phyloP scores from a whole-genome alignment of 1,140 invertebrate genomes.

The Heliconius melpomene region DNA sequence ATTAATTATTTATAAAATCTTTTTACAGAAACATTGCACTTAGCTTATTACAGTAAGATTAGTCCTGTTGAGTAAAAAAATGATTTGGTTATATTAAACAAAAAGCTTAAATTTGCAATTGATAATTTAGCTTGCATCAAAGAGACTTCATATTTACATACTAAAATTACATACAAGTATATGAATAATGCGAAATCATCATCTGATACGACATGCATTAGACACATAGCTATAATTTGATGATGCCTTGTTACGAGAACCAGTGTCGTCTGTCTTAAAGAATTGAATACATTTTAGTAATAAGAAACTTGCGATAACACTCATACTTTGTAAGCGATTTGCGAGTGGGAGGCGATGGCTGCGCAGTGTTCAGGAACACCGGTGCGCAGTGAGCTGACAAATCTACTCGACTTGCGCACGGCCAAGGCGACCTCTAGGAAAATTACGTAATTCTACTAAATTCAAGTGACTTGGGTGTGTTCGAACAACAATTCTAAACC shows the following conservation, averaged over 20 bases:
- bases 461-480: conserved; percentile 74
- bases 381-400: conserved; percentile 75
- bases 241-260: conserved; percentile 49
- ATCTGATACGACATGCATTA: not conserved
- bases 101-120: conserved; percentile 3
- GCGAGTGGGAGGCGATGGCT: conserved; percentile 69
- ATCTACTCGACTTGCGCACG: conserved; percentile 76
- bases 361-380: conserved; percentile 63
- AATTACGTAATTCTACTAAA: conserved; percentile 79
- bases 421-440: conserved; percentile 74
- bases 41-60: not conserved
- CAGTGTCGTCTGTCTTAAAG: conserved; percentile 53
- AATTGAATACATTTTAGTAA: conserved; percentile 71
- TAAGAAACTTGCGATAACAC: conserved; percentile 73
- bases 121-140: not conserved
- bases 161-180: not conserved
- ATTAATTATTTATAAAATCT: not conserved
- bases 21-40: not conserved
- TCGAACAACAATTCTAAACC: conserved; percentile 60
- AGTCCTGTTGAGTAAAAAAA: not conserved
- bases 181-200: not conserved
- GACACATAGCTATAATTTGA: conserved; percentile 55
- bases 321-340: conserved; percentile 54
- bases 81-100: not conserved
- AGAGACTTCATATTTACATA: not conserved